Conservation (phyloP, 2,113 vertebrate genomes). For the Eulemur macaco region DNA sequence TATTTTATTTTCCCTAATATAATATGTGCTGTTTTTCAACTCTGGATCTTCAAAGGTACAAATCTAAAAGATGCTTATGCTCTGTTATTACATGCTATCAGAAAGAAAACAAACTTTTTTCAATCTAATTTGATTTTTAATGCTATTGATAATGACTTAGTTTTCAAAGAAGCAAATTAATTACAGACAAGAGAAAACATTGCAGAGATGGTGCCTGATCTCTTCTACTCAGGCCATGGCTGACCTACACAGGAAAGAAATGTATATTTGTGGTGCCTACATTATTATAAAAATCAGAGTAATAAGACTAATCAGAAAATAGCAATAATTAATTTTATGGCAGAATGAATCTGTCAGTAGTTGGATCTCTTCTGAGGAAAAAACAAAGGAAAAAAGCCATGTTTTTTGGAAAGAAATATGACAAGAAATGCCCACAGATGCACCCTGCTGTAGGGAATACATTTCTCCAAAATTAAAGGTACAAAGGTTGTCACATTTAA, state of each 20-base stretch:
- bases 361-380: not conserved
- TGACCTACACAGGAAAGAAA: not conserved
- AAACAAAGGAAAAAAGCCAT: slow-evolving; percentile 21
- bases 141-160: slow-evolving; percentile 28
- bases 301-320: not conserved
- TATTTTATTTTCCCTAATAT: not conserved
- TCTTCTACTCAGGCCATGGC: not conserved
- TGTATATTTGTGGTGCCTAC: not conserved
- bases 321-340: not conserved
- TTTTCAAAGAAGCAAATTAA: slow-evolving; percentile 58
- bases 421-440: not conserved
- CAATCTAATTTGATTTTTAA: slow-evolving; percentile 53
- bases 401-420: not conserved
- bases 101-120: slow-evolving; percentile 24
- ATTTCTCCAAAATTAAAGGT: not conserved
- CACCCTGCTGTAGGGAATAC: not conserved
- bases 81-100: not conserved
- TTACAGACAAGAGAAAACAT: slow-evolving; percentile 27
- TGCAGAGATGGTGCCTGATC: not conserved
- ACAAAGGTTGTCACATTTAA: not conserved
- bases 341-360: not conserved
- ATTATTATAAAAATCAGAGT: not conserved
- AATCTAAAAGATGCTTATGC: not conserved
- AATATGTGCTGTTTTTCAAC: not conserved
- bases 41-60: not conserved